Evolutionary conservation across 2,888 invertebrate genomes (phyloP).

Genomic region (Cephus rjabovi): DNA sequence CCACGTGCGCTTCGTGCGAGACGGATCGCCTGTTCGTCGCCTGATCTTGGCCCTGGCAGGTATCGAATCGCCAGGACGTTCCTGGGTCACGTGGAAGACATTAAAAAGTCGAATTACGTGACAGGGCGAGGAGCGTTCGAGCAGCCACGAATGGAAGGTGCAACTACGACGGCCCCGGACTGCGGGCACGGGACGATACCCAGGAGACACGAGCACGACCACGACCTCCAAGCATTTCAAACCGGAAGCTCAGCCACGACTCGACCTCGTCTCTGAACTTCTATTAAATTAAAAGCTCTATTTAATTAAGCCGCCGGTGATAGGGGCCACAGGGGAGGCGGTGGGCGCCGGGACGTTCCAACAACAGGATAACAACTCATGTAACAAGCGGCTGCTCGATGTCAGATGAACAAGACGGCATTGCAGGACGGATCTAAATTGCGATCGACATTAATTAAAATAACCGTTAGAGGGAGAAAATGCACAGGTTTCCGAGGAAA

Average conservation of each 20-base stretch:
- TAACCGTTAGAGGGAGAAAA: conserved; percentile 16
- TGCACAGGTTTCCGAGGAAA: conserved; percentile 12
- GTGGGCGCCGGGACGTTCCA: conserved; percentile 1
- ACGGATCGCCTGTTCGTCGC: too few species aligned
- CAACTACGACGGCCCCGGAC: too few species aligned
- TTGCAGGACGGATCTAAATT: conserved; percentile 15
- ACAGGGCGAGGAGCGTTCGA: too few species aligned
- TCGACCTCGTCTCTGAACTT: conserved; percentile 5
- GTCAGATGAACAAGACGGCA: conserved; percentile 6
- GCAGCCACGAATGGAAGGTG: too few species aligned
- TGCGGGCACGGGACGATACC: too few species aligned
- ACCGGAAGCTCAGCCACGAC: background rate
- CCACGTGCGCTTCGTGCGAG: too few species aligned
- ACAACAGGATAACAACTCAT: background rate
- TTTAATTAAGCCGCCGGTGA: conserved; percentile 4
- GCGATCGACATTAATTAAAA: conserved; percentile 21
- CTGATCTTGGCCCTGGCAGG: too few species aligned
- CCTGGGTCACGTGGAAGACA: too few species aligned
- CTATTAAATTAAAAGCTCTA: conserved; percentile 11
- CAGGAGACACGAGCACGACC: too few species aligned
- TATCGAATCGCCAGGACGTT: too few species aligned
- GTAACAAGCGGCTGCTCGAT: conserved; percentile 5
- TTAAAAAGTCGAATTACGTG: too few species aligned
- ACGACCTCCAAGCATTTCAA: too few species aligned
- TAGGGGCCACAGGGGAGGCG: background rate